Evolutionary conservation across 2,113 vertebrate genomes (phyloP).

Genomic region (Cryptomyrus ogoouensis): DNA sequence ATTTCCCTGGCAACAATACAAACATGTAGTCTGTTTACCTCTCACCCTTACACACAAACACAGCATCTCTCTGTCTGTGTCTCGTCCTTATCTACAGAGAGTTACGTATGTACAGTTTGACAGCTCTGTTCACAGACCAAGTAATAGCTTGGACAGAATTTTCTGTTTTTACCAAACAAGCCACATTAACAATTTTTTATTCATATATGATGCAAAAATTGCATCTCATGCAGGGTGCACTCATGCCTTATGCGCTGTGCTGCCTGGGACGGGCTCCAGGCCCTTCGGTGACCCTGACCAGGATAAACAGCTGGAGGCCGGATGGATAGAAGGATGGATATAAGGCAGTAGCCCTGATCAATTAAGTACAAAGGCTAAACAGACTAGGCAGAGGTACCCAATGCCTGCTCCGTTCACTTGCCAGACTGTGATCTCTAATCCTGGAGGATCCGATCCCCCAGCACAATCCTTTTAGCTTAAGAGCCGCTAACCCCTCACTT

Average conservation of each 20-base stretch:
- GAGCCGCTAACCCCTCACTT: neutral
- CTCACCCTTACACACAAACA: neutral
- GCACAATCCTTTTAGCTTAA: neutral
- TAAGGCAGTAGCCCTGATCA: neutral
- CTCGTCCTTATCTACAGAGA: neutral
- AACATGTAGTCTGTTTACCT: neutral
- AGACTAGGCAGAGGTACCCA: neutral
- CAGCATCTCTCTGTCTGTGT: neutral
- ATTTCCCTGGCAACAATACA: neutral
- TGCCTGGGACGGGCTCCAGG: neutral
- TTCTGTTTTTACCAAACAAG: neutral
- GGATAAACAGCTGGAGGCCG: neutral
- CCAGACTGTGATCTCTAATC: neutral
- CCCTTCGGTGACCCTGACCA: neutral
- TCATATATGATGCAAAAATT: neutral
- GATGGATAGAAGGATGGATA: neutral
- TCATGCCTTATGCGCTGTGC: neutral
- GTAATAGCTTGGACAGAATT: neutral
- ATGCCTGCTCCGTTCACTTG: neutral
- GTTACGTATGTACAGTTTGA: neutral
- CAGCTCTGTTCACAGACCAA: neutral
- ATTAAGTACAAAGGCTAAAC: neutral
- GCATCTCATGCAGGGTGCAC: neutral
- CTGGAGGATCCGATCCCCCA: neutral
- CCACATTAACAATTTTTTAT: neutral